Conservation (phyloP, 2,113 vertebrate genomes). For the Crotalus viridis region DNA sequence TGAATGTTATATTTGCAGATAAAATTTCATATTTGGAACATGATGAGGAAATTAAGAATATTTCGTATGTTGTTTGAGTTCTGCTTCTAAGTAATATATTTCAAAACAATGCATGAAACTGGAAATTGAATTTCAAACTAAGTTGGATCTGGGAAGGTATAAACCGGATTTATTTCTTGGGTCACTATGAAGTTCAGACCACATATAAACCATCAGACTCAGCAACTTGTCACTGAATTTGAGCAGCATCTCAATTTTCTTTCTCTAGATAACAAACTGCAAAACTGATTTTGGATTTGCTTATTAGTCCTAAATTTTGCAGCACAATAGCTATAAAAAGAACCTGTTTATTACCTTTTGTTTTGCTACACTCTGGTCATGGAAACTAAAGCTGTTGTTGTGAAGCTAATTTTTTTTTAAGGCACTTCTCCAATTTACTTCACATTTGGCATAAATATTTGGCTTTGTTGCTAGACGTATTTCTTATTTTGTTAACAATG, state of each 20-base stretch:
- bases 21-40: neutral
- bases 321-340: neutral
- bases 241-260: neutral
- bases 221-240: neutral
- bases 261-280: neutral
- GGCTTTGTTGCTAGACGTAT: neutral
- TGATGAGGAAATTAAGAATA: neutral
- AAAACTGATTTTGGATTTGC: neutral
- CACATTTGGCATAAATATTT: neutral
- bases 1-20: neutral
- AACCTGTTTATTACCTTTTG: neutral
- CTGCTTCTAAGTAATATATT: neutral
- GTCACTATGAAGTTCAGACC: neutral
- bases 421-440: neutral
- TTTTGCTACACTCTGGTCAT: neutral
- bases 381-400: neutral
- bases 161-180: neutral
- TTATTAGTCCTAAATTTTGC: neutral
- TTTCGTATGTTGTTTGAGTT: neutral
- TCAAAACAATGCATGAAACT: neutral
- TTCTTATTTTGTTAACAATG: neutral
- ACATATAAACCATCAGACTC: neutral
- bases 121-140: neutral
- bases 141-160: neutral
- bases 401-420: neutral